Conservation (phyloP, 2,113 vertebrate genomes). For the Neolamprologus cancellatus region DNA sequence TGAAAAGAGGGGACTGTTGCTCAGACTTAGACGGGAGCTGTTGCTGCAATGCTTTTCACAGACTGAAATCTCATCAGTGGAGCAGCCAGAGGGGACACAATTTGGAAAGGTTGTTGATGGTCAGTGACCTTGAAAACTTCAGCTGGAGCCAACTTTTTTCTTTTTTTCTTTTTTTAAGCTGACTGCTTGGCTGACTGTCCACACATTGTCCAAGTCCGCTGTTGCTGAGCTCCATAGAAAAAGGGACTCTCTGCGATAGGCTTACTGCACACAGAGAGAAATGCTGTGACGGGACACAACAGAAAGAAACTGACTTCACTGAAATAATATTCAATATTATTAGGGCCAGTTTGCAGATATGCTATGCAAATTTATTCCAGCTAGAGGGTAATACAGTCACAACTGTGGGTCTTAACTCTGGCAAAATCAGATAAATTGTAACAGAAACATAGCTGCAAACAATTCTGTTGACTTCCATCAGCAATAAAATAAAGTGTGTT, state of each 20-base stretch:
- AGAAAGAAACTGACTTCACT: not conserved
- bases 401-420: not conserved
- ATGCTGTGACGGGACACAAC: not conserved
- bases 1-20: not conserved
- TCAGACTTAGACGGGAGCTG: not conserved
- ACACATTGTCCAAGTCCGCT: not conserved
- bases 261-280: not conserved
- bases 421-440: not conserved
- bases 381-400: not conserved
- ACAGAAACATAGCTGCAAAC: not conserved
- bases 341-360: not conserved
- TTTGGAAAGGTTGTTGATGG: not conserved
- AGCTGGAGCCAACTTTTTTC: not conserved
- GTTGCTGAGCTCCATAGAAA: not conserved
- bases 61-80: constrained; percentile 12
- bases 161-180: not conserved
- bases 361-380: not conserved
- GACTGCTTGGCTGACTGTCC: not conserved
- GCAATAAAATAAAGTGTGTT: not conserved
- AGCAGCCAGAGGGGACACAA: not conserved
- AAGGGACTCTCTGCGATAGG: not conserved
- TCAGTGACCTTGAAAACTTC: constrained; percentile 31
- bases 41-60: not conserved
- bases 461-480: not conserved
- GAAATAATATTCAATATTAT: not conserved